Evolutionary conservation across 2,113 vertebrate species (phyloP), one percentile per base, ranked within the genome.

Genomic region (Peromyscus polionotus): DNA sequence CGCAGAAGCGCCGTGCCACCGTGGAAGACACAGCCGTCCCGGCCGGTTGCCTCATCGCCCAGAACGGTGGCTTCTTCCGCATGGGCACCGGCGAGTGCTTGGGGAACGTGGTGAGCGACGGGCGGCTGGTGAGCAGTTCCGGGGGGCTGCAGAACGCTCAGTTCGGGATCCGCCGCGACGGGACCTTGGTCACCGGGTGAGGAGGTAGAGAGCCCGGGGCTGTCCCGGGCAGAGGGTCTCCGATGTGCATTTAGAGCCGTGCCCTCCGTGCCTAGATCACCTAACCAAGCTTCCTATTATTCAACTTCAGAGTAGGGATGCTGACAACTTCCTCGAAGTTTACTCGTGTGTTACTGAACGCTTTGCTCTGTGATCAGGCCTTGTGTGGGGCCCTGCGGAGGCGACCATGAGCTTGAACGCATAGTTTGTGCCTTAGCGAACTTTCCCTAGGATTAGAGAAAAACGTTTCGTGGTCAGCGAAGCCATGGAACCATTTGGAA

Each of bases 151-250:
- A 99, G 97, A 99, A 99, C 0, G 99, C 99, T 42, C 99, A 99
- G 98, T 99, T 99, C 97, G 99, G 99, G 72, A 99, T 99, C 98
- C 99, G 99, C 97, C 98, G 97, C 95, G 99, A 99, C 72, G 99
- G 99, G 79, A 99, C 98, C 17, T 97, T 99, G 93, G 99, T 99
- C 94, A 99, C 99, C 0, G 99, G 99, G 99, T 99, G 98, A 99
- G 99, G 91, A 45, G 26, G n/a, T 57, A 0, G 83, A 77, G 68
- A 13, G 0, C 20, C 59, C 57, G 45, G 9, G 75, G 70, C 67
- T 73, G 54, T 54, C 75, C 2, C 16, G 85, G 92, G 63, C 51
- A 20, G 19, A 63, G 85, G 42, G 84, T 86, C 28, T 86, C 84
- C 14, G 61, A 68, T 86, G 63, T 48, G 65, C 42, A 7, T 86